phyloP scores from a whole-genome alignment of 2,113 vertebrate species.

The Austrofundulus limnaeus region DNA sequence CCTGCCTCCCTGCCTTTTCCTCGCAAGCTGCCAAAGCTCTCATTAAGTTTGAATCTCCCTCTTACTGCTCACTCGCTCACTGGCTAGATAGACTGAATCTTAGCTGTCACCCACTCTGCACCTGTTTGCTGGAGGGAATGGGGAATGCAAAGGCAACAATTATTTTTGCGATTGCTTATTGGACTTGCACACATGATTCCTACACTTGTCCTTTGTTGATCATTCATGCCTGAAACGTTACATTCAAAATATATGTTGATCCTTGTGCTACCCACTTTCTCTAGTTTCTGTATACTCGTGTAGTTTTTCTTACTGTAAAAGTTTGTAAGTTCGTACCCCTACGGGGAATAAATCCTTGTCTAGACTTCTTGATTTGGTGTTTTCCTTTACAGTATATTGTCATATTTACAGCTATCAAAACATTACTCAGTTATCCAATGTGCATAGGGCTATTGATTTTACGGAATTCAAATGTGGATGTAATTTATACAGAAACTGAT shows the following conservation, averaged over 20 bases:
- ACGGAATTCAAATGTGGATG: constrained; percentile 7
- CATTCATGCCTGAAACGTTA: constrained; percentile 12
- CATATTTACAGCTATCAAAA: constrained; percentile 55
- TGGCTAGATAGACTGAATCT: constrained; percentile 90
- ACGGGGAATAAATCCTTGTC: constrained; percentile 46
- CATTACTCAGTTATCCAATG: constrained; percentile 3
- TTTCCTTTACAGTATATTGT: constrained; percentile 62
- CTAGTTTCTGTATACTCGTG: constrained; percentile 20
- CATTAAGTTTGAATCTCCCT: constrained; percentile 96
- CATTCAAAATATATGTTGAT: constrained; percentile 22
- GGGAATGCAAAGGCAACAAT: constrained; percentile 65
- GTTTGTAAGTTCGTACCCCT: constrained; percentile 38
- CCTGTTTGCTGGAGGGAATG: constrained; percentile 78
- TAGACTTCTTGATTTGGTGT: constrained; percentile 51
- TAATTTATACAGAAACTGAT: constrained; percentile 8
- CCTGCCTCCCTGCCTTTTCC: constrained; percentile 88
- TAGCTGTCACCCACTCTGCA: constrained; percentile 77
- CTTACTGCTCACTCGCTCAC: constrained; percentile 56
- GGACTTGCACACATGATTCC: constrained; percentile 6
- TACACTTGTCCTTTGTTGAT: constrained; percentile 20
- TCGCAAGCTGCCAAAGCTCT: constrained; percentile 99
- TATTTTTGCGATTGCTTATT: constrained; percentile 12
- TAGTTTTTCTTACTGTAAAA: constrained; percentile 53
- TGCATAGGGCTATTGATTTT: constrained; percentile 10
- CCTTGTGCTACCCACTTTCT: constrained; percentile 37